These are phyloP conservation scores for Zalophus californianus DNA, from an alignment of 2,797 vertebrate genomes.

Conservation along the genomic window DNA sequence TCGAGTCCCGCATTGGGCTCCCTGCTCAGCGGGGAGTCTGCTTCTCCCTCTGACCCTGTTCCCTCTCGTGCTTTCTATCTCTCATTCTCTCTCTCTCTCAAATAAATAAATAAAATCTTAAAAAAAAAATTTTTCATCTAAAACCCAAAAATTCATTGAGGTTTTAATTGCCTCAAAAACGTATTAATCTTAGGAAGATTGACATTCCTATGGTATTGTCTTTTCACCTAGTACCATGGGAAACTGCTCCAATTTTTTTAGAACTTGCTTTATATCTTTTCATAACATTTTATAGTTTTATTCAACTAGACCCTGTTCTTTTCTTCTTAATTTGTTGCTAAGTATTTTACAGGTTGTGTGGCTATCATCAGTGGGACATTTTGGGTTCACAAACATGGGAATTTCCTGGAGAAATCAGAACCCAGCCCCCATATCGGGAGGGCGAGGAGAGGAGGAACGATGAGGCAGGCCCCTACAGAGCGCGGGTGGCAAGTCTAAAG, in stretches of 20 bases:
- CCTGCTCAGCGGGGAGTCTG: too few species aligned
- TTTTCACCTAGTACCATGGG: background rate
- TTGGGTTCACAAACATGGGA: background rate
- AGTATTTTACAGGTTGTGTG: background rate
- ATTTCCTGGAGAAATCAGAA: background rate
- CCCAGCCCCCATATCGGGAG: background rate
- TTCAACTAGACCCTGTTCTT: background rate
- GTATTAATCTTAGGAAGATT: background rate
- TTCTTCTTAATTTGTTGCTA: conserved; percentile 22
- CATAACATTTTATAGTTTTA: background rate
- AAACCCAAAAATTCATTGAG: background rate
- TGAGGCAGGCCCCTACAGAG: background rate
- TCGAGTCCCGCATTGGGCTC: too few species aligned
- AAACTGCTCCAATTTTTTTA: background rate
- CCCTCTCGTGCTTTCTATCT: too few species aligned
- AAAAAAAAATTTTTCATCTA: conserved; percentile 1
- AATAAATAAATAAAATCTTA: too few species aligned
- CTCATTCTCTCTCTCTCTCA: too few species aligned
- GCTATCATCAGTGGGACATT: background rate
- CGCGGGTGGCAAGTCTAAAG: background rate
- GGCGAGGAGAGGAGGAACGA: background rate
- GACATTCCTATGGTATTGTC: background rate
- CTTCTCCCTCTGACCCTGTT: too few species aligned
- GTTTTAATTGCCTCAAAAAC: background rate
- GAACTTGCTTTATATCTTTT: background rate